Conservation (phyloP, 1,140 invertebrate species). For the Drosophila ironensis region DNA sequence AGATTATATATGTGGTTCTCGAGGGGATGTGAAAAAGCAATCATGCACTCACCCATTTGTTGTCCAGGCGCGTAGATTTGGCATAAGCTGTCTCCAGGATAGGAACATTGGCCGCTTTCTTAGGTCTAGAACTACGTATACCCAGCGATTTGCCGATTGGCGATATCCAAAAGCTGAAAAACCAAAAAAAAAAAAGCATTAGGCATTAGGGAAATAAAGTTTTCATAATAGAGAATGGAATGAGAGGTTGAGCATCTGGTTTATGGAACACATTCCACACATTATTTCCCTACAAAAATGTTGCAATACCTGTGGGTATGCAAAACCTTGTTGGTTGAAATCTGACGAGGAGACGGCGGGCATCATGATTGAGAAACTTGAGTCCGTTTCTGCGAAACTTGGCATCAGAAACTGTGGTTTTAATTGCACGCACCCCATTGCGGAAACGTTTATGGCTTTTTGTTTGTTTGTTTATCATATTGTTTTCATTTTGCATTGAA, state of each 20-base stretch:
- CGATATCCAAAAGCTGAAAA: conserved; percentile 88
- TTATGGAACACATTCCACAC: too few species aligned
- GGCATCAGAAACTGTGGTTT: background rate
- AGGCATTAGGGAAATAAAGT: background rate
- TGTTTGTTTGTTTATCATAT: background rate
- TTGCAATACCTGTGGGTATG: too few species aligned
- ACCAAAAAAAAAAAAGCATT: conserved; percentile 46
- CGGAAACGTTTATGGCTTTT: conserved; percentile 19
- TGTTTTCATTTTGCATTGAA: conserved; percentile 32
- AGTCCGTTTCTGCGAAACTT: too few species aligned
- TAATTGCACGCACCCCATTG: conserved; percentile 4
- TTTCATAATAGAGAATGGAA: too few species aligned
- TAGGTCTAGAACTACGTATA: conserved; percentile 89
- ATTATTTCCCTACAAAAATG: too few species aligned
- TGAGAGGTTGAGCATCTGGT: too few species aligned
- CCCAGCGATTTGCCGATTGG: conserved; percentile 89
- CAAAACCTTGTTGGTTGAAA: too few species aligned
- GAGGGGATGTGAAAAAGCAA: background rate
- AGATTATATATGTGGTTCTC: background rate
- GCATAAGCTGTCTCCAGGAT: conserved; percentile 89
- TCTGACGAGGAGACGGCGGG: too few species aligned
- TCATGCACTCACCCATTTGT: conserved; percentile 86
- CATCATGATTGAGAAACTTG: too few species aligned
- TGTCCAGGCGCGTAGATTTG: conserved; percentile 86
- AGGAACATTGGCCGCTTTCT: conserved; percentile 87